Conservation (phyloP, 1,140 invertebrate genomes). For the Antheraea mylitta region DNA sequence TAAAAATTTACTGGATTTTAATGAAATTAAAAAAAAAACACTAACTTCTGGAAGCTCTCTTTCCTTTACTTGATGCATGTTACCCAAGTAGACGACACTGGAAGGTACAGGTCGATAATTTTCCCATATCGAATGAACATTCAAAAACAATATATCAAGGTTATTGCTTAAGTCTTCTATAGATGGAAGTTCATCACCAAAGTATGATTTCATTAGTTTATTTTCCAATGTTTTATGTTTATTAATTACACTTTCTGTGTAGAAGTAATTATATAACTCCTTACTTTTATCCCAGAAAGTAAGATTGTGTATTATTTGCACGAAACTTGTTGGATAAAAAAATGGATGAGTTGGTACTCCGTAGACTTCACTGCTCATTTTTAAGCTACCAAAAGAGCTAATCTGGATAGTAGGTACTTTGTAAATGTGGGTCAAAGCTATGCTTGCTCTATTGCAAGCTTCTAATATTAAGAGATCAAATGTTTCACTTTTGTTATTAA, state of each 20-base stretch:
- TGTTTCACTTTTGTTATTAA: conserved; percentile 24
- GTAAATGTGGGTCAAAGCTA: conserved; percentile 33
- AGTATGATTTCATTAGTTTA: neutral
- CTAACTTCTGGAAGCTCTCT: conserved; percentile 9
- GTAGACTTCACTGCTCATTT: conserved; percentile 25
- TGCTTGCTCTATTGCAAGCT: conserved; percentile 18
- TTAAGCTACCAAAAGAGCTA: conserved; percentile 35
- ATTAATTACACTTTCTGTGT: neutral
- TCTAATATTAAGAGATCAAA: conserved; percentile 49
- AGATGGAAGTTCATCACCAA: neutral
- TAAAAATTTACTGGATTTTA: too few relatives aligned
- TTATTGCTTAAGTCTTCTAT: neutral
- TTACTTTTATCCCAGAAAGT: neutral
- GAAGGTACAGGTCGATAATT: neutral
- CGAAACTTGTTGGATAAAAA: conserved; percentile 29
- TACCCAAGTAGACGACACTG: conserved; percentile 2
- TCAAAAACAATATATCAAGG: conserved; percentile 71
- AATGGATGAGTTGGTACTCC: conserved; percentile 36
- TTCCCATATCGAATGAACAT: conserved; percentile 33
- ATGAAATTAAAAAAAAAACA: neutral
- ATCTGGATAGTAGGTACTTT: conserved; percentile 44
- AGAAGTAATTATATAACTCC: neutral
- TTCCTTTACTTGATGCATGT: conserved; percentile 5
- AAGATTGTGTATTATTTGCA: neutral
- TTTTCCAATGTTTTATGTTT: neutral